Evolutionary conservation across 2,113 vertebrate species (phyloP).

Genomic region (Chiloscyllium plagiosum): DNA sequence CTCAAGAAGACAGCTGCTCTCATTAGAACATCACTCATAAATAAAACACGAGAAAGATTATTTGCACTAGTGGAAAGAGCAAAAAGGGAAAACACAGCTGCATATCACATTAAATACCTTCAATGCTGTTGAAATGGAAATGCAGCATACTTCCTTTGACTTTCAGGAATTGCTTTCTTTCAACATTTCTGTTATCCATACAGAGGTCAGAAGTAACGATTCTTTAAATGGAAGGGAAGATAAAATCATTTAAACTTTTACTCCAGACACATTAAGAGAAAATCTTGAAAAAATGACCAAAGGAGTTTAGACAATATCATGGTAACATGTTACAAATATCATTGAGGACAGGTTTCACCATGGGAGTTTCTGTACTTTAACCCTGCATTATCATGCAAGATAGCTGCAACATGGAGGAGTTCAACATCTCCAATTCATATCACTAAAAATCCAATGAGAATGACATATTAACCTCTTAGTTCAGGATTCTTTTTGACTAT

Average conservation of each 20-base stretch:
- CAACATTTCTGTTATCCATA: not conserved
- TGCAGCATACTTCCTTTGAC: not conserved
- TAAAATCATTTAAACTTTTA: not conserved
- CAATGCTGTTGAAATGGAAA: not conserved
- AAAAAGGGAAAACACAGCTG: not conserved
- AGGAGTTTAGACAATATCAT: not conserved
- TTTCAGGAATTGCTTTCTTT: not conserved
- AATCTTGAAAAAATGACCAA: not conserved
- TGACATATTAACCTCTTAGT: too few relatives aligned
- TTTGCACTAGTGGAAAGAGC: not conserved
- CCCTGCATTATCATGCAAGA: not conserved
- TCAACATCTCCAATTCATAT: not conserved
- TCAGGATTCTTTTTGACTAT: not conserved
- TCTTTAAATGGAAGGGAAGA: not conserved
- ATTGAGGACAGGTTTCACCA: not conserved
- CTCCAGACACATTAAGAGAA: not conserved
- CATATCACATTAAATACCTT: not conserved
- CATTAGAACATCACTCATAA: not conserved
- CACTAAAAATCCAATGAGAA: not conserved
- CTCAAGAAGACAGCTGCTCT: constrained; percentile 3
- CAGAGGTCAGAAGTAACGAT: not conserved
- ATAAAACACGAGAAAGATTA: not conserved
- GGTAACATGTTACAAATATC: not conserved
- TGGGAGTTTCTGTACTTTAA: not conserved
- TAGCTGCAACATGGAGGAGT: not conserved